Conservation (phyloP, 2,888 invertebrate species). For the Parelbella ahira region DNA sequence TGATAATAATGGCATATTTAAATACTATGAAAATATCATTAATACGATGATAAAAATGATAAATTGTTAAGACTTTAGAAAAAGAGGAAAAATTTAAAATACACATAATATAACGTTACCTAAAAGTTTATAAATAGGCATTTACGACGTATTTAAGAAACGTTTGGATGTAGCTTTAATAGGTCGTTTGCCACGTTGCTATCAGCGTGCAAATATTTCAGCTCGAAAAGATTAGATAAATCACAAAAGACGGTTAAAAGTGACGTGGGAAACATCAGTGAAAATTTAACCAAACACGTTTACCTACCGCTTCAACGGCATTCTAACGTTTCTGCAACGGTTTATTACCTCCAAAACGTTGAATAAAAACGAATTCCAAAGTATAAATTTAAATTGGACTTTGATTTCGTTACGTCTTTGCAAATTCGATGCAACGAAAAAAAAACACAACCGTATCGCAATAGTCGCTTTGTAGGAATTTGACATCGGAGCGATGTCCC, state of each 20-base stretch:
- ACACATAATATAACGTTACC: too few species aligned
- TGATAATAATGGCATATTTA: too few species aligned
- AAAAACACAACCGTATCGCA: slow-evolving; percentile 10
- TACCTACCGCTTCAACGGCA: too few species aligned
- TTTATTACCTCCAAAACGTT: too few species aligned
- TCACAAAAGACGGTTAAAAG: slow-evolving; percentile 48
- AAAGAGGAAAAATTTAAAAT: too few species aligned
- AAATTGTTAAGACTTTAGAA: too few species aligned
- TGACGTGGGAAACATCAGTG: slow-evolving; percentile 52
- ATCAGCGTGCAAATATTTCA: slow-evolving; percentile 75
- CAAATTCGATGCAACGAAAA: slow-evolving; percentile 15
- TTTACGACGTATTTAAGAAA: too few species aligned
- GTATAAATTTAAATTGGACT: not conserved
- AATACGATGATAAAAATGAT: too few species aligned
- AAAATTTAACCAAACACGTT: not conserved
- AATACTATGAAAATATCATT: too few species aligned
- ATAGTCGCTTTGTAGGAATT: slow-evolving; percentile 2
- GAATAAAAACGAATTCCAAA: not conserved
- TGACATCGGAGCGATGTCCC: slow-evolving; percentile 11
- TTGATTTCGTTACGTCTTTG: slow-evolving; percentile 6
- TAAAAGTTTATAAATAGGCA: too few species aligned
- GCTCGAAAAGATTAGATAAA: slow-evolving; percentile 73
- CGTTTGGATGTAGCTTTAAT: slow-evolving; percentile 37
- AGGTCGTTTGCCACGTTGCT: slow-evolving; percentile 63
- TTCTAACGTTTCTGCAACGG: too few species aligned